Conservation (phyloP, 2,797 vertebrate species). For the Gallinago stenura region DNA sequence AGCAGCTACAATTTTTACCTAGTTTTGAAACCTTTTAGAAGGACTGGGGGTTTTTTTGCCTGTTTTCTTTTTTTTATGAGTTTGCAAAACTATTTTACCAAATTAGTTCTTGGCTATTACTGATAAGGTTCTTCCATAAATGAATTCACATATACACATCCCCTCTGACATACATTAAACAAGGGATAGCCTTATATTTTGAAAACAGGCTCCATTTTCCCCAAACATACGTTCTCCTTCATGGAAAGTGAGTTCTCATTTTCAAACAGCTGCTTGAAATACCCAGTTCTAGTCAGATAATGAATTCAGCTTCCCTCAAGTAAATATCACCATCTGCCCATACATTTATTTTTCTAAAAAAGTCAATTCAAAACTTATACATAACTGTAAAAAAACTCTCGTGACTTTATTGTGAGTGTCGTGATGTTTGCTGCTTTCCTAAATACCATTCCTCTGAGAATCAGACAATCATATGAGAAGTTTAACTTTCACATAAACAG, state of each 20-base stretch:
- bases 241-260: constrained; percentile 35
- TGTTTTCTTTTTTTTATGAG: background rate
- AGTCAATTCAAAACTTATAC: constrained; percentile 16
- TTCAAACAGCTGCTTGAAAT: constrained; percentile 66
- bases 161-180: background rate
- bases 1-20: background rate
- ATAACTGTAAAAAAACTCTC: background rate
- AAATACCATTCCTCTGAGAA: background rate
- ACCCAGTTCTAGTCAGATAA: constrained; percentile 54
- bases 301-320: constrained; percentile 55
- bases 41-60: background rate
- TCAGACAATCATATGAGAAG: background rate
- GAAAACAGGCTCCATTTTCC: constrained; percentile 13
- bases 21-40: background rate
- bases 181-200: background rate
- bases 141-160: background rate
- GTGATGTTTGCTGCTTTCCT: constrained; percentile 1
- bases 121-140: background rate
- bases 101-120: background rate
- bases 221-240: constrained; percentile 42
- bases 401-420: background rate
- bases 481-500: background rate
- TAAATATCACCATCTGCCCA: constrained; percentile 72
- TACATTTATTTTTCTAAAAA: constrained; percentile 43
- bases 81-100: background rate